Evolutionary conservation across 1,140 invertebrate species (phyloP).

Genomic region (Wiebesia pumilae): DNA sequence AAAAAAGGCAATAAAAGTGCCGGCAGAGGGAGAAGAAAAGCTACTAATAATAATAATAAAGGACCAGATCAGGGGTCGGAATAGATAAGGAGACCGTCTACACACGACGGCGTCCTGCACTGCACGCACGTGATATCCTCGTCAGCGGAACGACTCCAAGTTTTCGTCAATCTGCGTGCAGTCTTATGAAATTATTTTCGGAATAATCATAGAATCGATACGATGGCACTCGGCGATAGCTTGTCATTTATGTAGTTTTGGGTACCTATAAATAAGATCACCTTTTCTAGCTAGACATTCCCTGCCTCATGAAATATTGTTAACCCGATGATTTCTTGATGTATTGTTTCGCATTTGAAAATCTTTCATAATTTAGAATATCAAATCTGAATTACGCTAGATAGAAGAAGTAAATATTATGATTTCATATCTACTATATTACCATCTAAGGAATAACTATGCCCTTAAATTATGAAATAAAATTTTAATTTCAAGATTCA

Average conservation of each 20-base stretch:
- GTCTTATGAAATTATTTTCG: not conserved
- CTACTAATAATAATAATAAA: constrained; percentile 1
- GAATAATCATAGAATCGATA: not conserved
- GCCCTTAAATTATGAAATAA: no score
- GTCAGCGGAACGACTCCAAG: not conserved
- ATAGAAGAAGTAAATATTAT: not conserved
- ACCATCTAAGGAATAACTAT: no score
- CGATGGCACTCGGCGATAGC: not conserved
- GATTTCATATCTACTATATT: not conserved
- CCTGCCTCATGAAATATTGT: not conserved
- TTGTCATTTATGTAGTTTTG: not conserved
- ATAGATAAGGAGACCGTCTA: not conserved
- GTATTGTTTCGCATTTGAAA: not conserved
- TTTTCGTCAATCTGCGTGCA: not conserved
- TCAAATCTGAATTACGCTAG: not conserved
- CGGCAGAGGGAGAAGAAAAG: not conserved
- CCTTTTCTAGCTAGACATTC: not conserved
- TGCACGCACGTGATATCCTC: constrained; percentile 10
- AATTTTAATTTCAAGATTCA: no score
- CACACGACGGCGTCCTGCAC: not conserved
- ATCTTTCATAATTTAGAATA: not conserved
- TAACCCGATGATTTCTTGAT: not conserved
- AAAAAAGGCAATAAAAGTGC: constrained; percentile 10
- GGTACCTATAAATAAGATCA: not conserved
- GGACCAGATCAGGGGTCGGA: not conserved